Evolutionary conservation across 2,113 vertebrate genomes (phyloP).

Genomic region (Misgurnus anguillicaudatus): DNA sequence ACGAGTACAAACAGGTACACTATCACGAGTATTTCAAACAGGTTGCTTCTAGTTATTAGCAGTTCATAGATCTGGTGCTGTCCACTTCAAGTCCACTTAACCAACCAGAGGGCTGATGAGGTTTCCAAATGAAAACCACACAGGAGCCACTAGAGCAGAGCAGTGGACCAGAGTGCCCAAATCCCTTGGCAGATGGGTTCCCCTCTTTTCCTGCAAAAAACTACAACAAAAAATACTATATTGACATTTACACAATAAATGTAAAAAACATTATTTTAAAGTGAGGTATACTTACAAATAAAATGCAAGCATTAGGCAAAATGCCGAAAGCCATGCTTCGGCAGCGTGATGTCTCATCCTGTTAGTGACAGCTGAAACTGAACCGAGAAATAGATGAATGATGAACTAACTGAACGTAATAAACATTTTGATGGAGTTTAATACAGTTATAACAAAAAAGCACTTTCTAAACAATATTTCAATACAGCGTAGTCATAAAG

Average conservation of each 20-base stretch:
- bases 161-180: constrained; percentile 33
- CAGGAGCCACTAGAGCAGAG: constrained; percentile 1
- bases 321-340: constrained; percentile 21
- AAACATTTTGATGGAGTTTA: too few species aligned
- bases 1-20: too few species aligned
- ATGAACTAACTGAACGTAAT: too few species aligned
- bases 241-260: not conserved
- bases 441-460: too few species aligned
- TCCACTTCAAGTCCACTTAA: constrained; percentile 39
- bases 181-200: constrained; percentile 43
- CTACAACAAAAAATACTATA: not conserved
- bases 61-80: constrained; percentile 38
- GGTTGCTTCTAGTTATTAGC: constrained; percentile 39
- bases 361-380: not conserved
- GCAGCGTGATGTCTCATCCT: not conserved
- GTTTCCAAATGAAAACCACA: not conserved
- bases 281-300: constrained; percentile 3
- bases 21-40: too few species aligned
- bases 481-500: too few species aligned
- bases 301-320: constrained; percentile 18
- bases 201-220: constrained; percentile 19
- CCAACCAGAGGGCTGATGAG: not conserved
- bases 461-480: too few species aligned
- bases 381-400: too few species aligned
- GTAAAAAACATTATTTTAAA: not conserved